Base-by-base conservation (phyloP, 92 coral and sea anemone species). In the Galaxea fascicularis region DNA sequence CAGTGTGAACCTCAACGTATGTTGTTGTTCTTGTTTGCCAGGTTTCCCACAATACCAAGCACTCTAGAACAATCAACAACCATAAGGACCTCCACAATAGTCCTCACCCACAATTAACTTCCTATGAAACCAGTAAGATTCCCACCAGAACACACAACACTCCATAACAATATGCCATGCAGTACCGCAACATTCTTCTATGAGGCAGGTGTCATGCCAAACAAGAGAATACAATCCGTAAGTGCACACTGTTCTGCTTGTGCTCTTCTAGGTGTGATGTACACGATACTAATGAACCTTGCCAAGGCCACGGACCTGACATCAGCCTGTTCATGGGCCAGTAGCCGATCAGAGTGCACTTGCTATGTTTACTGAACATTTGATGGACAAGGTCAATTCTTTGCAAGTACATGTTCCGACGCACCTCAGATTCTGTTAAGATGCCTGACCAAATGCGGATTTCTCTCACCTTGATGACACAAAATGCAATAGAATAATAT, bases 221-320 rank as follows among this genome's bases (percentile, higher is more conserved):
- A 29, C 87, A 84, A 44, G 94, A 86, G 24, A 65, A 66, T 29
- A 94, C 92, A 77, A 92, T 91, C 27, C 80, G 73, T 76, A 94
- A 75, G 51, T 90, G 90, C 44, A 91, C 83, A 47, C 70, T 74
- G 56, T 89, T 80, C 21, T 89, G 85, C 80, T 73, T 30, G 76
- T 73, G 86, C 72, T 87, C 92, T 57, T 92, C 95, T 22, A 94
- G 69, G 65, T 94, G 92, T 68, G 98, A 94, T 1, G 87, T 77
- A 57, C 95, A 94, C 13, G 95, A 85, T 25, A 89, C 91, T 31
- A 94, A 64, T 0, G 95, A 94, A 0, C 94, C 98, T 76, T 94
- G 94, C 98, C 98, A 94, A 5, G 98, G 98, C 98, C 98, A 94
- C 14, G 95, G 95, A 15, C 98, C 98, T 13, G 95, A 86, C 56